Percentiles rank a stretch among this genome's conserved stretches.
Evolutionary conservation across 1,140 invertebrate species (phyloP).

Genomic region (Drosophila tsacasi): DNA sequence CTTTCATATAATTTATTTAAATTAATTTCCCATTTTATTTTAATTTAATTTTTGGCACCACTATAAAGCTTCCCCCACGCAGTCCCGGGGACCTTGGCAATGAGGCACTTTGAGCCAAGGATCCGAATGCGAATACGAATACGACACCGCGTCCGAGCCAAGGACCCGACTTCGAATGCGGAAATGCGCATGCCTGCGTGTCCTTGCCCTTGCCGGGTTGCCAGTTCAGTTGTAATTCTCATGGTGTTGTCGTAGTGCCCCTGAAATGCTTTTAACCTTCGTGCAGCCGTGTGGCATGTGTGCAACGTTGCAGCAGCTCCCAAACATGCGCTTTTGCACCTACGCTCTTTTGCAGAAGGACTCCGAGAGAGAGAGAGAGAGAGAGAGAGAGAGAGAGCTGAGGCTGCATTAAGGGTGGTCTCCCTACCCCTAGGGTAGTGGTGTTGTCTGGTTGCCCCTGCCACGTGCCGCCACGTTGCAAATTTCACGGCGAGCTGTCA

Average conservation of each 20-base stretch:
- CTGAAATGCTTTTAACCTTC: slow-evolving; percentile 80
- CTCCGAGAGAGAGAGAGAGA: background rate
- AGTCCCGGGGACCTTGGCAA: slow-evolving; percentile 57
- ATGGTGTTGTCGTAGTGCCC: slow-evolving; percentile 57
- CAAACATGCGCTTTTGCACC: slow-evolving; percentile 67
- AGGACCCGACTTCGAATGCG: slow-evolving; percentile 57
- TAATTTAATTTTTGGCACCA: background rate
- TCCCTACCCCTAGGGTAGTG: slow-evolving; percentile 26
- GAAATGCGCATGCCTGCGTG: slow-evolving; percentile 84
- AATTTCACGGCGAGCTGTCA: slow-evolving; percentile 62
- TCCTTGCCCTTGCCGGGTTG: slow-evolving; percentile 77
- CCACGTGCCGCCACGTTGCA: slow-evolving; percentile 37
- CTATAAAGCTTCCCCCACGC: slow-evolving; percentile 20
- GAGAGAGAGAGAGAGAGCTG: background rate
- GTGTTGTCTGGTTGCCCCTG: slow-evolving; percentile 76
- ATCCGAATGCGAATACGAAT: slow-evolving; percentile 34
- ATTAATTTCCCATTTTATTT: background rate
- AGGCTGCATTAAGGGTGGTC: background rate
- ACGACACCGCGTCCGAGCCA: slow-evolving; percentile 25
- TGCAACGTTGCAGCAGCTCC: slow-evolving; percentile 63
- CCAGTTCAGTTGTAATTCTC: slow-evolving; percentile 43
- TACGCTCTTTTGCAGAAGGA: slow-evolving; percentile 25
- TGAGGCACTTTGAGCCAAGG: slow-evolving; percentile 43
- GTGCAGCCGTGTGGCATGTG: slow-evolving; percentile 62
- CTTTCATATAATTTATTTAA: background rate